Evolutionary conservation across 1,140 invertebrate species (phyloP).

Genomic region (Papilio helenus): DNA sequence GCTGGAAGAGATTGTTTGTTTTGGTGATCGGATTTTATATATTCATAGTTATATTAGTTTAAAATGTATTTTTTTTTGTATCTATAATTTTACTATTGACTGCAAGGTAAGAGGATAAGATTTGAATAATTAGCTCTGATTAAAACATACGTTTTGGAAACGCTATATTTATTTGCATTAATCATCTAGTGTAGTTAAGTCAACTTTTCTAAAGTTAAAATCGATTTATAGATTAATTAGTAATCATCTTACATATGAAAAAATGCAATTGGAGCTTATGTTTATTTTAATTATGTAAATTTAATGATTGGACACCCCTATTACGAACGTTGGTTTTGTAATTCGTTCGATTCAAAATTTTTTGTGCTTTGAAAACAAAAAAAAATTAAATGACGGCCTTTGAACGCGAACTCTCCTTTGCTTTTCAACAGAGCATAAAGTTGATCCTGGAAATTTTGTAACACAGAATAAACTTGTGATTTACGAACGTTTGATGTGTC

Average conservation of each 20-base stretch:
- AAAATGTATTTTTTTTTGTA: neutral
- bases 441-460: conserved; percentile 67
- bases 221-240: neutral
- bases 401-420: conserved; percentile 76
- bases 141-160: too few species aligned
- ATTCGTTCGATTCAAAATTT: conserved; percentile 73
- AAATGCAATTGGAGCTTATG: neutral
- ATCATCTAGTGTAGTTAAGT: too few species aligned
- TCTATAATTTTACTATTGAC: neutral
- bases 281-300: neutral
- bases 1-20: conserved; percentile 25
- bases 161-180: too few species aligned
- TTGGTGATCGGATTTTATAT: conserved; percentile 5
- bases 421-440: conserved; percentile 72
- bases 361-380: conserved; percentile 67
- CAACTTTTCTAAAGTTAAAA: too few species aligned
- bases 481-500: conserved; percentile 73
- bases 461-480: conserved; percentile 68
- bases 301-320: conserved; percentile 53
- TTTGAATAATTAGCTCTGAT: too few species aligned
- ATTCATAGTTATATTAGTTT: neutral
- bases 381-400: conserved; percentile 72
- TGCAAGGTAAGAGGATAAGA: too few species aligned
- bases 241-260: neutral
- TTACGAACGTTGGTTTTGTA: conserved; percentile 64